These are phyloP conservation scores for Sorex araneus DNA, from an alignment of 2,113 vertebrate species.

Conservation along the genomic window DNA sequence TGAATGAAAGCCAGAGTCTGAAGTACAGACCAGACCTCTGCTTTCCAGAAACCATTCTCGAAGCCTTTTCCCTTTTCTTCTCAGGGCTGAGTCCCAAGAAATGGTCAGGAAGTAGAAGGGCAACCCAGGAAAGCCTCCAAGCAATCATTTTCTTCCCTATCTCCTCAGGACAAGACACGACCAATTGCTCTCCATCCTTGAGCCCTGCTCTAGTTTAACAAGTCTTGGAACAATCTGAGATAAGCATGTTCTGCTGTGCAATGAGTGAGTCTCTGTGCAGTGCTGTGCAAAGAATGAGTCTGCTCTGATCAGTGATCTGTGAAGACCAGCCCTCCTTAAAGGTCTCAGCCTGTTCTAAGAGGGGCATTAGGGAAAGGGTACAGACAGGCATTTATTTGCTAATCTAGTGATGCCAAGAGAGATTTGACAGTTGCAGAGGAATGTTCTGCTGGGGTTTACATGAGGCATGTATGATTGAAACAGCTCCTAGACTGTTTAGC, in stretches of 20 bases:
- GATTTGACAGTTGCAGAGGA: constrained; percentile 65
- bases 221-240: not conserved
- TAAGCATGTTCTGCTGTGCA: not conserved
- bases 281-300: not conserved
- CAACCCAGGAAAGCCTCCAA: not conserved
- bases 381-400: not conserved
- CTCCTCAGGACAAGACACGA: not conserved
- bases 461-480: constrained; percentile 31
- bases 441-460: constrained; percentile 75
- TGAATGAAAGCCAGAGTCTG: constrained; percentile 48
- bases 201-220: not conserved
- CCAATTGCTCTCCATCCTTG: not conserved
- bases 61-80: not conserved
- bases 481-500: constrained; percentile 51
- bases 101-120: not conserved
- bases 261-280: too few species aligned
- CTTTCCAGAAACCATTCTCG: not conserved
- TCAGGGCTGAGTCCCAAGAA: not conserved
- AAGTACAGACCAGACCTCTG: not conserved
- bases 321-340: constrained; percentile 2
- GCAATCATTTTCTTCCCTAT: not conserved
- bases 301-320: too few species aligned
- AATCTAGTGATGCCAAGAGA: not conserved
- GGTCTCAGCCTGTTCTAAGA: not conserved
- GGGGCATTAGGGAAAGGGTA: not conserved